Evolutionary conservation across 2,888 invertebrate genomes (phyloP), one percentile per base, ranked within the genome.

Genomic region (Parochlus steinenii): DNA sequence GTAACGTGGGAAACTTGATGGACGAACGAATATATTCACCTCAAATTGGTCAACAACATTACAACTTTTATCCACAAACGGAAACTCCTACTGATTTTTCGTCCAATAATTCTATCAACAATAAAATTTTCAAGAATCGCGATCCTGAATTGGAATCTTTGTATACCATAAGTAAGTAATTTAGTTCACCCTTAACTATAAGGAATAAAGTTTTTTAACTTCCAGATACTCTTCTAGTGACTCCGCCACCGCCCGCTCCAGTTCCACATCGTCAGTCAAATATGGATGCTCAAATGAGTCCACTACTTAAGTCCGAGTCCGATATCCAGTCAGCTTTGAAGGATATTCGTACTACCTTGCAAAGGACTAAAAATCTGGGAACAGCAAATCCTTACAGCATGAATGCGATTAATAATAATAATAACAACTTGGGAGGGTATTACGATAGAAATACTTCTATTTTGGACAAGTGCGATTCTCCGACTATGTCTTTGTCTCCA

Each of bases 291-390:
- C 27, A 43, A 37, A 43, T 39, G 34, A 33, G 32, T 18, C 52
- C 55, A n/a, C 44, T 47, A 44, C 42, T 48, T 33, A 38, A 43
- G n/a, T 29, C 42, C 4, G 44, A 26, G 33, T 43, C 31, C 17
- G 54, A 56, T 33, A 56, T 58, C 40, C 53, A 57, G 53, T 71
- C 80, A 46, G 78, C 80, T 24, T 74, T 82, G 48, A 80, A 80
- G 52, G 86, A 86, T 46, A 86, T 87, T 46, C 72, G 85, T 33
- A 71, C 82, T 48, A 78, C 74, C 42, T 58, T 82, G 43, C 83
- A 72, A 60, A 70, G 78, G 55, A 75, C 75, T 37, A 73, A 73
- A 55, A 67, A 71, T 12, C 54, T 72, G n/a, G n/a, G n/a, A n/a
- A n/a, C n/a, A 41, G 71, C 72, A 19, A 59, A 67, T 22, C n/a